Evolutionary conservation across 2,888 invertebrate genomes (phyloP).

Genomic region (Polyommatus icarus): DNA sequence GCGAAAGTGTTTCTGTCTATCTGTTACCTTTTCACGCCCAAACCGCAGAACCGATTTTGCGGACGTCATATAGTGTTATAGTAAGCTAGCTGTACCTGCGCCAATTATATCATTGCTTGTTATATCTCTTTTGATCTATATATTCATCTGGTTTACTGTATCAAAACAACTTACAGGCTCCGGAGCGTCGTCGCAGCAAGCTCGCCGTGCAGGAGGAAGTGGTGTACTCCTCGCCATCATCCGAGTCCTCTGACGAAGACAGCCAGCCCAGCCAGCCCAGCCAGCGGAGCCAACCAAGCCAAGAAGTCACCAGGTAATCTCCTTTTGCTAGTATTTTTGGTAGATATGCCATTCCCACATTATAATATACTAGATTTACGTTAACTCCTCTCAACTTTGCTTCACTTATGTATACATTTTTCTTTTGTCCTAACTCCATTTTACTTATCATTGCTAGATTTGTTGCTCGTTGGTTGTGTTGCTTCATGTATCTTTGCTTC

Average conservation of each 20-base stretch:
- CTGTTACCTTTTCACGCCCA: too few relatives aligned
- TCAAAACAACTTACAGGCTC: constrained; percentile 13
- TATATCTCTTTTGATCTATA: too few relatives aligned
- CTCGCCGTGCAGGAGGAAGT: constrained; percentile 14
- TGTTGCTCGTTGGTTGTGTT: neutral
- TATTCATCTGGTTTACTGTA: neutral
- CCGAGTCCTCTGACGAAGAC: constrained; percentile 6
- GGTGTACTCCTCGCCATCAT: constrained; percentile 14
- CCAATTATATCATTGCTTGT: too few relatives aligned
- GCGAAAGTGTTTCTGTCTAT: too few relatives aligned
- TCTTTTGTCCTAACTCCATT: too few relatives aligned
- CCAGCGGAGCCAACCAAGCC: constrained; percentile 17
- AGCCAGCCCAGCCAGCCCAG: constrained; percentile 19
- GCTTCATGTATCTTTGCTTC: neutral
- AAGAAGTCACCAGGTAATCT: constrained; percentile 3
- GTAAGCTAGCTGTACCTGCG: too few relatives aligned
- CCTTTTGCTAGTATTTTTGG: neutral
- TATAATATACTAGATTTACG: neutral
- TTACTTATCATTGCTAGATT: too few relatives aligned
- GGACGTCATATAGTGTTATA: too few relatives aligned
- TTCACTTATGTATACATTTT: too few relatives aligned
- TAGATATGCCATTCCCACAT: neutral
- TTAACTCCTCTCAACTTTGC: neutral
- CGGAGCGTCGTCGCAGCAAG: constrained; percentile 27
- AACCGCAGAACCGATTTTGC: too few relatives aligned